These are phyloP conservation scores for Cygnus atratus DNA, from an alignment of 2,113 vertebrate species.

Conservation along the genomic window DNA sequence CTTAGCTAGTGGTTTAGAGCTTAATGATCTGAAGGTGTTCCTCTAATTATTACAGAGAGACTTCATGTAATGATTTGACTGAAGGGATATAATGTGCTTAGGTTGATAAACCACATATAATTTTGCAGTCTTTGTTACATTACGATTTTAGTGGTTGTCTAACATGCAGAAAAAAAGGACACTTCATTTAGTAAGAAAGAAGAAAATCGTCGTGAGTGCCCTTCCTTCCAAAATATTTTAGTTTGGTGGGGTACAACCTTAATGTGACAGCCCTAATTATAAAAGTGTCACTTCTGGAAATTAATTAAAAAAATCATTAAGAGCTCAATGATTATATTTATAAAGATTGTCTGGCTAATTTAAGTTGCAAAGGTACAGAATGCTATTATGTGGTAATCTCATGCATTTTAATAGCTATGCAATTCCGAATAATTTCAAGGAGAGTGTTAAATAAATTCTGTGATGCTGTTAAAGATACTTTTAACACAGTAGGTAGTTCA, in stretches of 20 bases:
- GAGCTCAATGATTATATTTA: conserved; percentile 27
- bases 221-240: conserved; percentile 31
- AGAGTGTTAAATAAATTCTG: conserved; percentile 17
- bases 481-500: neutral
- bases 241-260: neutral
- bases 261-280: conserved; percentile 38
- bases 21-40: neutral
- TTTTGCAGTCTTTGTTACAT: neutral
- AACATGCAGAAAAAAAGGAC: neutral
- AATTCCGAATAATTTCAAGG: conserved; percentile 30
- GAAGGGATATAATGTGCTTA: neutral
- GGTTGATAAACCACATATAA: neutral
- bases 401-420: conserved; percentile 60
- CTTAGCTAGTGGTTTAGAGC: neutral
- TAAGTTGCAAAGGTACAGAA: conserved; percentile 30
- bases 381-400: conserved; percentile 26
- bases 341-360: conserved; percentile 36
- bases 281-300: conserved; percentile 32
- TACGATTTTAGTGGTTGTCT: neutral
- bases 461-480: neutral
- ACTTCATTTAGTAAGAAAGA: neutral
- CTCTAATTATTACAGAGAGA: neutral
- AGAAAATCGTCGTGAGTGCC: neutral
- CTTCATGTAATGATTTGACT: neutral
- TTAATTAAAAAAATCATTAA: conserved; percentile 30